phyloP scores from a whole-genome alignment of 1,140 invertebrate genomes.

The Eupristina koningsbergeri region DNA sequence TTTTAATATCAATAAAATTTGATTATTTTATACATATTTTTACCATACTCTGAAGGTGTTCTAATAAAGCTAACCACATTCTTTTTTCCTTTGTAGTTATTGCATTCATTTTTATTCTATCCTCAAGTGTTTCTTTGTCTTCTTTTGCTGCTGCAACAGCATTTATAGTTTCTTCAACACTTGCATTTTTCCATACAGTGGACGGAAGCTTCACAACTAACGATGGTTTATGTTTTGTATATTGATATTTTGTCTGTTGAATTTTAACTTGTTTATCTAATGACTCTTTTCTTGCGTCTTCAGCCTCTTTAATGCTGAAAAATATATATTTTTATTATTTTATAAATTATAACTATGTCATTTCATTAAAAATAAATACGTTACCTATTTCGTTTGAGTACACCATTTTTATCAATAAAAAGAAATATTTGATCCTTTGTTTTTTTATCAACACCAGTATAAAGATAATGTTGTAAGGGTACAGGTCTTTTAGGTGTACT shows the following conservation, averaged over 20 bases:
- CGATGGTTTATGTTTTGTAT: conserved; percentile 44
- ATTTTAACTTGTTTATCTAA: conserved; percentile 35
- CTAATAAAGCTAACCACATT: conserved; percentile 88
- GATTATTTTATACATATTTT: conserved; percentile 8
- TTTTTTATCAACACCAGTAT: conserved; percentile 88
- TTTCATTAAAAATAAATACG: conserved; percentile 4
- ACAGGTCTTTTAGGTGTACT: conserved; percentile 95
- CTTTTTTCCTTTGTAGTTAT: conserved; percentile 80
- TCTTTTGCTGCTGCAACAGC: conserved; percentile 25
- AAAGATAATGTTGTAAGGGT: conserved; percentile 94
- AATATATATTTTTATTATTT: neutral
- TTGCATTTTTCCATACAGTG: conserved; percentile 36
- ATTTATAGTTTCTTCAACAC: conserved; percentile 41
- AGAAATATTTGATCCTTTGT: conserved; percentile 87
- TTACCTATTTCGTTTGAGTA: conserved; percentile 82
- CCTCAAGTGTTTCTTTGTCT: conserved; percentile 42
- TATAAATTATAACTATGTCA: conserved; percentile 24
- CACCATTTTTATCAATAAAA: conserved; percentile 85
- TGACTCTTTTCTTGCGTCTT: conserved; percentile 24
- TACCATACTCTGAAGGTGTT: conserved; percentile 82
- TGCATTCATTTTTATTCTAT: conserved; percentile 49
- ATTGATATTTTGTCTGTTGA: conserved; percentile 46
- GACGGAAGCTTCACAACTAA: conserved; percentile 27
- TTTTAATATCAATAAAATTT: no score
- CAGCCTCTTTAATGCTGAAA: conserved; percentile 35